Evolutionary conservation across 2,797 vertebrate genomes (phyloP).

Genomic region (Anguilla anguilla): DNA sequence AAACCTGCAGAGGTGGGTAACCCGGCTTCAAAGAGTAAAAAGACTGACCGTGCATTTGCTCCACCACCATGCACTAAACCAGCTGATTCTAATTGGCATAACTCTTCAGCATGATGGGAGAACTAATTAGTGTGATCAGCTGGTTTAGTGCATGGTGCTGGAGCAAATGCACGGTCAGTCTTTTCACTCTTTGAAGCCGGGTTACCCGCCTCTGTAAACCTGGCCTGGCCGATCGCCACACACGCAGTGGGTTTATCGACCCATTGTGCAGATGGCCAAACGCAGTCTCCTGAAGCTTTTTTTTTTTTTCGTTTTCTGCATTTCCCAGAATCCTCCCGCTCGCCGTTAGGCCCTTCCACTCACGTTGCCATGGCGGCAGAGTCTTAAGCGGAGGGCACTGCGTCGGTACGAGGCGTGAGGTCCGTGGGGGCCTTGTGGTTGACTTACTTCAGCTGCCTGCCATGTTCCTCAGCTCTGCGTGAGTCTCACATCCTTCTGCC

Average conservation of each 20-base stretch:
- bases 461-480: neutral
- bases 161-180: too few relatives aligned
- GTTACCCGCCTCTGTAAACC: too few relatives aligned
- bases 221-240: slow-evolving; percentile 35
- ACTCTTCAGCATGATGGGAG: too few relatives aligned
- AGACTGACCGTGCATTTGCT: too few relatives aligned
- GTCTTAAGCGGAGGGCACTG: neutral
- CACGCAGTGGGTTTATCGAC: slow-evolving; percentile 51
- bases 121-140: too few relatives aligned
- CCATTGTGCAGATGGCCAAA: slow-evolving; percentile 42
- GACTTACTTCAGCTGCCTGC: neutral
- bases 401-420: neutral
- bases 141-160: too few relatives aligned
- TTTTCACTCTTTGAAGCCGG: too few relatives aligned
- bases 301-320: neutral
- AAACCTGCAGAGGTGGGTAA: too few relatives aligned
- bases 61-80: too few relatives aligned
- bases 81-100: too few relatives aligned
- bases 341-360: neutral
- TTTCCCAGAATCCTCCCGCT: neutral
- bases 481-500: neutral
- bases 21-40: too few relatives aligned
- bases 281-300: slow-evolving; percentile 1
- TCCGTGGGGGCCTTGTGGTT: neutral
- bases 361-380: neutral